Percentiles rank a stretch among this genome's conserved stretches.
These are phyloP conservation scores for Eupelmus urozonus DNA, from an alignment of 2,888 invertebrate species.

Conservation along the genomic window DNA sequence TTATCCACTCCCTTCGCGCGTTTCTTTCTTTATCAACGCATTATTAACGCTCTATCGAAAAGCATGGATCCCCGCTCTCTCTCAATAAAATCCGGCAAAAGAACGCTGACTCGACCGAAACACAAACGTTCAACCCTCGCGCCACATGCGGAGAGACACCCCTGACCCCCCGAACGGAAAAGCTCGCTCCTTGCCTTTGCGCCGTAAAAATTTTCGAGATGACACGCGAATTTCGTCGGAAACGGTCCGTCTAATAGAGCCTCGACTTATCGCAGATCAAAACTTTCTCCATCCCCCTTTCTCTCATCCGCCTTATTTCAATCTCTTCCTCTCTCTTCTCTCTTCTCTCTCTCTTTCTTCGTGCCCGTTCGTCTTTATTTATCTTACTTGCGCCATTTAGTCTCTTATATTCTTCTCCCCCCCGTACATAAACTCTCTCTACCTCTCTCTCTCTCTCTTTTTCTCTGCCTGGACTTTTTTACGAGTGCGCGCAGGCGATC, in stretches of 20 bases:
- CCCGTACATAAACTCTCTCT: conserved; percentile 26
- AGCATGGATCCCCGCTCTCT: no score
- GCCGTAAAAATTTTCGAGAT: conserved; percentile 14
- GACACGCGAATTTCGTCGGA: neutral
- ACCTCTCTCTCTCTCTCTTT: neutral
- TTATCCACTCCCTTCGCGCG: no score
- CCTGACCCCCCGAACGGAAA: no score
- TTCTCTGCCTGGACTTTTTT: conserved; percentile 28
- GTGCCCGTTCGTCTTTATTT: conserved; percentile 40
- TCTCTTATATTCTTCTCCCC: no score
- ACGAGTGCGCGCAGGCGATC: conserved; percentile 16
- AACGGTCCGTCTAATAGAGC: neutral
- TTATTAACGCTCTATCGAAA: no score
- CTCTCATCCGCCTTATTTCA: conserved; percentile 31
- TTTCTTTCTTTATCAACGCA: no score
- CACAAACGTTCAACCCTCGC: neutral
- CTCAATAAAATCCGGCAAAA: neutral
- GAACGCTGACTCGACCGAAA: neutral
- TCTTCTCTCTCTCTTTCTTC: neutral
- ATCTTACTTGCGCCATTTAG: conserved; percentile 47
- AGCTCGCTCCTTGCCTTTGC: no score
- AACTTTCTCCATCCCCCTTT: conserved; percentile 19
- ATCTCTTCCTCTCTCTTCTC: conserved; percentile 23
- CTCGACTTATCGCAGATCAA: neutral
- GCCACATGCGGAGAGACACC: neutral